Conservation (phyloP, 2,113 vertebrate genomes). For the Crotalus tigris region DNA sequence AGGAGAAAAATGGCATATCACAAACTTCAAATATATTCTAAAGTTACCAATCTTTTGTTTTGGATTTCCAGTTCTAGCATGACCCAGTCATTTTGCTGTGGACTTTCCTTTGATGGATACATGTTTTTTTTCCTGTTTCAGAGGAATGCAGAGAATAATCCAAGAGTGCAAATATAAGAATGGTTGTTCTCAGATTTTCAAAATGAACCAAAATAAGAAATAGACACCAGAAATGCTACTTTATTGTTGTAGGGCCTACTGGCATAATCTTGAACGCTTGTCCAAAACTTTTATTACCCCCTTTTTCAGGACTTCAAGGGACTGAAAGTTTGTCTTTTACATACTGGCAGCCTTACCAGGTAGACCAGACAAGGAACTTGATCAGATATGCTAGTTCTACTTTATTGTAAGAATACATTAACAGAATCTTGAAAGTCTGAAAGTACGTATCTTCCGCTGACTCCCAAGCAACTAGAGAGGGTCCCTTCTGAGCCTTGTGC, state of each 20-base stretch:
- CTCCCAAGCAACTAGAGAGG: no score
- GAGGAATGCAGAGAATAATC: slow-evolving; percentile 22
- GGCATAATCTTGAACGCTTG: background rate
- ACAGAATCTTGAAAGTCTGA: no score
- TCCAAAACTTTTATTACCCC: background rate
- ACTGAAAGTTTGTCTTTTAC: no score
- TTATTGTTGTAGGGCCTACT: background rate
- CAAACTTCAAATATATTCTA: slow-evolving; percentile 12
- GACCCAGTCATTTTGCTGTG: slow-evolving; percentile 23
- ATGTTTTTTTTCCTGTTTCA: slow-evolving; percentile 18
- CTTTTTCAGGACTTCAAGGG: background rate
- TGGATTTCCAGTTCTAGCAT: slow-evolving; percentile 27
- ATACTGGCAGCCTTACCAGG: no score
- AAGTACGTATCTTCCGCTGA: no score
- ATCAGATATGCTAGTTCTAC: no score
- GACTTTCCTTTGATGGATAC: slow-evolving; percentile 2
- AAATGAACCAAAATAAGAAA: background rate
- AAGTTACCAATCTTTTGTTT: slow-evolving; percentile 1
- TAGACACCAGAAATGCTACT: background rate
- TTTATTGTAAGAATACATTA: no score
- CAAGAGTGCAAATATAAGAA: background rate
- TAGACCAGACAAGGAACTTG: no score
- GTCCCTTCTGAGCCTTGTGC: no score
- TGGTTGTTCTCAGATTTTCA: background rate
- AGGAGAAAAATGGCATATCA: background rate